Conservation (phyloP, 2,797 vertebrate genomes). For the Chloroceryle inda region DNA sequence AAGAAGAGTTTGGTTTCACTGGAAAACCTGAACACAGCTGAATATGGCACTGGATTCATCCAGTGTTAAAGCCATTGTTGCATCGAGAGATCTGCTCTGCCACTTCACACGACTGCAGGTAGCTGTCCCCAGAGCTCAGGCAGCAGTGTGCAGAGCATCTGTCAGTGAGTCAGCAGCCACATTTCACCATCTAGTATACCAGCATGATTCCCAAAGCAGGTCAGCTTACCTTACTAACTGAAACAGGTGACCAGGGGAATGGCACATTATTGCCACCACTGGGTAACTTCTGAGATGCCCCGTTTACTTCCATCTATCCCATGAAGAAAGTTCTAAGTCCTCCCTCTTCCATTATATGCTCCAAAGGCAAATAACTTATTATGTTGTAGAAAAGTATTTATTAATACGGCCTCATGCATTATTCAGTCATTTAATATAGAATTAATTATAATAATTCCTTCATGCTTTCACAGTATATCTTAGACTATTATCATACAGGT, state of each 20-base stretch:
- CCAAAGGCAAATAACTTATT: background rate
- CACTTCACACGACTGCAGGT: rapidly evolving
- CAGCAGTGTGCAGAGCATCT: rapidly evolving
- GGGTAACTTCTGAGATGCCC: background rate
- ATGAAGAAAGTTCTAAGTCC: background rate
- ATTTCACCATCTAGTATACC: background rate
- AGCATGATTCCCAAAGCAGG: background rate
- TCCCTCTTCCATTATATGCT: background rate
- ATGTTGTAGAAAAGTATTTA: background rate
- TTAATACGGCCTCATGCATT: background rate
- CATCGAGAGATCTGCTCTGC: background rate
- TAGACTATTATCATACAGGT: background rate
- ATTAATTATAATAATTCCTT: background rate
- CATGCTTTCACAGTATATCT: background rate
- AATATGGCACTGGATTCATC: background rate
- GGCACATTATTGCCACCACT: background rate
- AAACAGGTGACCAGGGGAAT: background rate
- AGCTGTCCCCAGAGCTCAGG: background rate
- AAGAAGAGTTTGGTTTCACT: background rate
- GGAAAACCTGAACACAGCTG: background rate
- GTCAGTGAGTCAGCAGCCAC: background rate
- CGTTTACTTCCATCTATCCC: background rate
- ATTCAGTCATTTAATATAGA: background rate
- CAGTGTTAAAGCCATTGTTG: background rate
- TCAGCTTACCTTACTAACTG: background rate